phyloP scores from a whole-genome alignment of 2,113 vertebrate species.

The Rhabdornis inornatus region DNA sequence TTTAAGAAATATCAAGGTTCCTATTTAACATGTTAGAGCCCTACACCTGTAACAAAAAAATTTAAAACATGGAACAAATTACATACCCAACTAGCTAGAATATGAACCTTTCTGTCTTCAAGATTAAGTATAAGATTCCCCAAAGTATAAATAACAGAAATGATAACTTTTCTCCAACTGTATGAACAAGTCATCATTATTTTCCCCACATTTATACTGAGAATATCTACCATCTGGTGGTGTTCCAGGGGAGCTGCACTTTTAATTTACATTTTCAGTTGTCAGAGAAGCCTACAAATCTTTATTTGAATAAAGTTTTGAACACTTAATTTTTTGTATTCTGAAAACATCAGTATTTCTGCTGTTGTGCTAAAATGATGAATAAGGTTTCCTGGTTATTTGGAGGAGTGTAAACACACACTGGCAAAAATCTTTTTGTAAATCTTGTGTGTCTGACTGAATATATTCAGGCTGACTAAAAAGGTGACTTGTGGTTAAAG shows the following conservation, averaged over 20 bases:
- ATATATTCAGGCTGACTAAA: background rate
- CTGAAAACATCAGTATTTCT: background rate
- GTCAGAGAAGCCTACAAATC: background rate
- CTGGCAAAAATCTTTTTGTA: background rate
- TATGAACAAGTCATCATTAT: background rate
- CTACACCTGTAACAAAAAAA: background rate
- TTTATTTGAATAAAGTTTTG: background rate
- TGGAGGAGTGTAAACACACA: background rate
- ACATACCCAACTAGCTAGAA: rapidly evolving
- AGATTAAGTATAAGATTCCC: background rate
- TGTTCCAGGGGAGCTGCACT: background rate
- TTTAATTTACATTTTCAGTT: background rate
- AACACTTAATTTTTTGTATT: background rate
- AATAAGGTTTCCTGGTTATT: background rate
- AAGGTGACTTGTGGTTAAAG: background rate
- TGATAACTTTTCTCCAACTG: background rate
- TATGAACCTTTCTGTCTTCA: background rate
- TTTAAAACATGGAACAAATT: background rate
- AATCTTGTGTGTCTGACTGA: background rate
- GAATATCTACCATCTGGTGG: slow-evolving; percentile 12
- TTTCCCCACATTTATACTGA: background rate
- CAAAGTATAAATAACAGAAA: background rate
- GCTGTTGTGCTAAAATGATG: background rate
- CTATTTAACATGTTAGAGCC: background rate
- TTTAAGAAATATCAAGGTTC: background rate